Conservation (phyloP, 2,797 vertebrate species). For the Crocodylus rhombifer region DNA sequence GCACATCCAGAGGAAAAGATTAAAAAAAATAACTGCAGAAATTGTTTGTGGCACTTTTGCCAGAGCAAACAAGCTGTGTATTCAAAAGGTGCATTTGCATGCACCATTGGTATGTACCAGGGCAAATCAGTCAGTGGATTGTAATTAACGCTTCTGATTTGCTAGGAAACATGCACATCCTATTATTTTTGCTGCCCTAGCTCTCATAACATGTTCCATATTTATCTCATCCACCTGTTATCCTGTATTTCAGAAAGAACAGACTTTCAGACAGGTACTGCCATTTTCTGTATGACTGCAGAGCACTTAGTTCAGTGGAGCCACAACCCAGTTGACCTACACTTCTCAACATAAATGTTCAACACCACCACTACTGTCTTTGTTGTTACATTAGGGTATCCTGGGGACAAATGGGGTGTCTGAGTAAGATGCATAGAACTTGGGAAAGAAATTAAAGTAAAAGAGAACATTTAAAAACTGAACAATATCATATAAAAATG, state of each 20-base stretch:
- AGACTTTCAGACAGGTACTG: neutral
- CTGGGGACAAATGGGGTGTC: neutral
- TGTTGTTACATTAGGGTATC: no score
- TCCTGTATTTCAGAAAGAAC: neutral
- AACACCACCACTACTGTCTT: no score
- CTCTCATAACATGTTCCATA: neutral
- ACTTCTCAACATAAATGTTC: neutral
- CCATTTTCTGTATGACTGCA: neutral
- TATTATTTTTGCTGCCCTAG: neutral
- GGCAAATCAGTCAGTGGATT: slow-evolving; percentile 64
- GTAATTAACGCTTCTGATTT: slow-evolving; percentile 66
- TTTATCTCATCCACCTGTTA: slow-evolving; percentile 38
- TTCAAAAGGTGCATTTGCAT: slow-evolving; percentile 15
- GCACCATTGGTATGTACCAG: neutral
- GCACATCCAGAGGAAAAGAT: neutral
- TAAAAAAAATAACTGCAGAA: neutral
- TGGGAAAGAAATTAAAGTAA: neutral
- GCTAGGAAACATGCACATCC: slow-evolving; percentile 19
- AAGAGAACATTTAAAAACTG: neutral
- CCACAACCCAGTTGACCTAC: neutral
- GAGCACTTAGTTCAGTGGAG: neutral
- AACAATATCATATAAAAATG: neutral
- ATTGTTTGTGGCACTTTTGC: neutral
- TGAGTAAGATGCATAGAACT: neutral
- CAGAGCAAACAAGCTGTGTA: neutral